phyloP scores from a whole-genome alignment of 1,140 invertebrate species.

The Drosophila mauritiana region DNA sequence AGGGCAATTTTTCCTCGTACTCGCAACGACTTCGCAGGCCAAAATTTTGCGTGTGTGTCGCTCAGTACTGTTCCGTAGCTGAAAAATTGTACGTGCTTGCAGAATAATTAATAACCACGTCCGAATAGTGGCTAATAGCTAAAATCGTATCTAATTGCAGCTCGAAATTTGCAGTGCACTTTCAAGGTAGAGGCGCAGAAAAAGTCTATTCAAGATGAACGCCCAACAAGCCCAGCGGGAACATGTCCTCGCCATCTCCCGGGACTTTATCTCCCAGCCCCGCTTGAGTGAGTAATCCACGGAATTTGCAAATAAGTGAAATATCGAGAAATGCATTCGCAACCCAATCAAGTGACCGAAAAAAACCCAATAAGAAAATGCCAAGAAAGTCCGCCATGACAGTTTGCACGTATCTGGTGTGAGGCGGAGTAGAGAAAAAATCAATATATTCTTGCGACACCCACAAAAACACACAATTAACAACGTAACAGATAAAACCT shows the following conservation, averaged over 20 bases:
- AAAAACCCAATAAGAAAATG: constrained; percentile 32
- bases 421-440: constrained; percentile 66
- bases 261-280: constrained; percentile 99
- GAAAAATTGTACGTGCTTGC: constrained; percentile 73
- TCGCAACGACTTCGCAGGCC: constrained; percentile 78
- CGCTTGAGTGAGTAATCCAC: constrained; percentile 94
- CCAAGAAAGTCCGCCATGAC: constrained; percentile 80
- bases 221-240: constrained; percentile 88
- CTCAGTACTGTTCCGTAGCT: constrained; percentile 74
- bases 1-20: constrained; percentile 74
- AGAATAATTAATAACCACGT: background rate
- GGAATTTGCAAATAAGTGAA: constrained; percentile 3
- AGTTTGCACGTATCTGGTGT: constrained; percentile 67
- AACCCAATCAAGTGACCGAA: background rate
- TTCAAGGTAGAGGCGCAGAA: constrained; percentile 70
- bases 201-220: constrained; percentile 70
- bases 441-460: constrained; percentile 62
- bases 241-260: constrained; percentile 95
- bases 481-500: background rate
- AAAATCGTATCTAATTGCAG: constrained; percentile 38
- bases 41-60: constrained; percentile 76
- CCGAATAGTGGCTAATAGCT: background rate
- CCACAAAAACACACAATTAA: constrained; percentile 8
- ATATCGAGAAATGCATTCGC: constrained; percentile 21
- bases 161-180: constrained; percentile 80